Evolutionary conservation across 1,140 invertebrate genomes (phyloP), one percentile per base, ranked within the genome.

Genomic region (Meloidogyne hapla): DNA sequence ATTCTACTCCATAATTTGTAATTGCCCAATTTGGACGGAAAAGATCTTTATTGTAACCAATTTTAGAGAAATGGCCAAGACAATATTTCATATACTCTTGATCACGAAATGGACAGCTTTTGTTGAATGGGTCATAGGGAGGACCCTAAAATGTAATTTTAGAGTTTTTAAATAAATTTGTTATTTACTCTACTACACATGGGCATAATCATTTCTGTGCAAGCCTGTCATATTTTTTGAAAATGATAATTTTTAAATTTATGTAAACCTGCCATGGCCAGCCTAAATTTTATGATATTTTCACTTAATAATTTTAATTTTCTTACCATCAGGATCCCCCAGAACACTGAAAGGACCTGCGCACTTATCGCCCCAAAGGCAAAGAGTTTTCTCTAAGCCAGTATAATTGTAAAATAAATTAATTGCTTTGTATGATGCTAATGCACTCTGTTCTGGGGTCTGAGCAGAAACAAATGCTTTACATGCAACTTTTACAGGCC

Each of bases 161-260:
- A n/a, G 25, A 9, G 23, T 67, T 18, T 42, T 67, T n/a, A 25
- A 67, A 6, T n/a, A 66, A 66, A 40, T 67, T n/a, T 8, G 8
- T 67, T 25, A 67, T 6, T 67, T 25, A 73, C 92, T 80, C 92
- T 91, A 9, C 90, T 89, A 87, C 95, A 98, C 88, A 93, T 92
- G 0, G 95, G 95, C 92, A 96, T 95, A 65, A 96, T 92, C 93
- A 98, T 95, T 88, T 98, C 95, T 33, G 94, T 95, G 86, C 95
- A 98, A 6, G 92, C 80, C 88, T 88, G 75, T 12, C 2, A 33
- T 4, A 18, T 13, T 13, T 10, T 12, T 5, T 5, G 0, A 18
- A 8, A 40, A 28, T 45, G 13, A 74, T 8, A n/a, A n/a, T 26
- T 77, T 25, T 48, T 62, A 12, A 25, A 10, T 56, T 8, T 8